Evolutionary conservation across 2,888 invertebrate genomes (phyloP).

Genomic region (Buathra laborator): DNA sequence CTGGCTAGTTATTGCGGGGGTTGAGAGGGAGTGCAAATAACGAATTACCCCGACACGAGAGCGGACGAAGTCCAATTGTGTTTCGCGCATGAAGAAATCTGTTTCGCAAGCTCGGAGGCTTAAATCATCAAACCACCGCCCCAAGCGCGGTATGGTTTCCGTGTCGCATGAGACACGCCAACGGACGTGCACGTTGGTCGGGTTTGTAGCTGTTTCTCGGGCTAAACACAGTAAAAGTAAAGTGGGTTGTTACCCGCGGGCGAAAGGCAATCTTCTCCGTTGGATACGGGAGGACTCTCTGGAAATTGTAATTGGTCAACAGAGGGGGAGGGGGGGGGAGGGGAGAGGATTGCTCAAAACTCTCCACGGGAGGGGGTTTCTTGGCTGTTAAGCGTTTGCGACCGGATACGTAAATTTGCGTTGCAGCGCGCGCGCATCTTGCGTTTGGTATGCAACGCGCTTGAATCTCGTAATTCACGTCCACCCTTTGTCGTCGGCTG

Average conservation of each 20-base stretch:
- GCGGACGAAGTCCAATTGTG: slow-evolving; percentile 42
- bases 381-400: slow-evolving; percentile 51
- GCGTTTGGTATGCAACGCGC: slow-evolving; percentile 38
- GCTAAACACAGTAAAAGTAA: slow-evolving; percentile 57
- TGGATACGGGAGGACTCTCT: slow-evolving; percentile 58
- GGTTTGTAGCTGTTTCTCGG: slow-evolving; percentile 26
- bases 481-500: neutral
- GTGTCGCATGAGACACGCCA: slow-evolving; percentile 56
- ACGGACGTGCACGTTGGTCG: slow-evolving; percentile 13
- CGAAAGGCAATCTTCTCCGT: slow-evolving; percentile 65
- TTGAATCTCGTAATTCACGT: neutral
- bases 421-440: slow-evolving; percentile 47
- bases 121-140: slow-evolving; percentile 48
- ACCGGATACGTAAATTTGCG: slow-evolving; percentile 61
- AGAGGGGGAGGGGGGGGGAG: slow-evolving; percentile 15
- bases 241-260: slow-evolving; percentile 66
- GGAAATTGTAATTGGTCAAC: slow-evolving; percentile 69
- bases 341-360: slow-evolving; percentile 13
- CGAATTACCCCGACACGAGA: slow-evolving; percentile 27
- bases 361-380: slow-evolving; percentile 10
- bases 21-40: slow-evolving; percentile 18
- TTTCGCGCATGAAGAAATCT: slow-evolving; percentile 51
- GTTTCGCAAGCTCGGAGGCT: slow-evolving; percentile 25
- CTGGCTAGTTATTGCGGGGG: neutral
- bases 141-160: slow-evolving; percentile 35